Evolutionary conservation across 1,140 invertebrate species (phyloP), one percentile per base, ranked within the genome.

Genomic region (Pseudomyrmex pallidus): DNA sequence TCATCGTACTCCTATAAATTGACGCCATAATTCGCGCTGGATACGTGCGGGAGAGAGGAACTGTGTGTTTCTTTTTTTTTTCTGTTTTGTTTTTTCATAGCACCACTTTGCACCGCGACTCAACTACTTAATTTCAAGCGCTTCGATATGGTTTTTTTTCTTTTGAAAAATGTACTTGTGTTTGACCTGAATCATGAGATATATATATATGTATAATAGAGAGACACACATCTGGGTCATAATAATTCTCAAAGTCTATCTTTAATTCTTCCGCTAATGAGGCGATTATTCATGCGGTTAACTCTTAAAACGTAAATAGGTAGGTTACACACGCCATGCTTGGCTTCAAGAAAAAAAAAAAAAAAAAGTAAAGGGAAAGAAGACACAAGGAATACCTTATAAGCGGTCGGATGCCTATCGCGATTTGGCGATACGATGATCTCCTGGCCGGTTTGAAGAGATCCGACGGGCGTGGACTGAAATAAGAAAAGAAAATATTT

Each of bases 381-480:
- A 10, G 72, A 52, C 57, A 25, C 25, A 56, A n/a, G 54, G 90
- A 91, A 95, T 96, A 97, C 97, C 97, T 98, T 98, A 92, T 96
- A 96, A 92, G 96, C 96, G 88, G 96, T 94, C 91, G 96, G 96
- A 95, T 97, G 96, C 93, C 97, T 95, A 95, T 98, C 97, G 92
- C 97, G 96, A 95, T 97, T 98, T 82, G 98, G 98, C 90, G 98
- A 98, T 88, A 98, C 97, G 78, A 98, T 96, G 74, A 98, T 96
- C 95, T 98, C 98, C 92, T 98, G 97, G 89, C 96, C 97, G 85
- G 97, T 98, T 95, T 98, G 97, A 90, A 98, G 95, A 63, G 98
- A 98, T 91, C 97, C 97, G 90, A 98, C 97, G 74, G 98, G 98
- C 76, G 98, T 98, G 84, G 98, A 98, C 98, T 98, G 95, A 95